Evolutionary conservation across 2,113 vertebrate genomes (phyloP), one percentile per base, ranked within the genome.

Genomic region (Hyla sarda): DNA sequence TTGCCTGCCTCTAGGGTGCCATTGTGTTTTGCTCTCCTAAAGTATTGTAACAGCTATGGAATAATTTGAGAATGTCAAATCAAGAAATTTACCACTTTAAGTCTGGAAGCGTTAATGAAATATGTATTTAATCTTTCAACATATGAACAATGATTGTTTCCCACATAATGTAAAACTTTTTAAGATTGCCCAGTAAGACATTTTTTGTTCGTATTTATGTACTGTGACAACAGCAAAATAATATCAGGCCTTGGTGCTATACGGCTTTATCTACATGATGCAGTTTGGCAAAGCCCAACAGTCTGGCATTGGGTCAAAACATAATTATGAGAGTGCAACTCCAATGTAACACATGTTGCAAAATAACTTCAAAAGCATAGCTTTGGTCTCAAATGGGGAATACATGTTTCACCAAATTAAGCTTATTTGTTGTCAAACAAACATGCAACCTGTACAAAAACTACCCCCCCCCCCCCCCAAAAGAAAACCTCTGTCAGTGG

Each of bases 71-170:
- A 45, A 80, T 23, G 23, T 72, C 13, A 80, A 71, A 79, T 80
- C 75, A 86, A 54, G 32, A 81, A 86, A 62, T 81, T 17, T 81
- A 72, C 72, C 84, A 76, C 47, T 77, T 86, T 86, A 58, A 71
- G 47, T 41, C 10, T 67, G 45, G 34, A 80, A 47, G 76, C 72
- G 50, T 86, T 80, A 86, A 80, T 86, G 65, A 79, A 80, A 86
- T 81, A 86, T 60, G 50, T 81, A 81, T 73, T 86, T 81, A 86
- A 73, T 86, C 65, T 72, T 86, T 32, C 52, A 45, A 37, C 11
- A 56, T 23, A 32, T 81, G 77, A 80, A 34, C 25, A 52, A 21
- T 28, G 8, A 71, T 85, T 85, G 47, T 54, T 71, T 79, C 75
- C 60, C 62, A 76, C 52, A 76, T 76, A 77, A 75, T 47, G 83